A percentile compares a stretch with the other conserved stretches of the same genome.
phyloP scores from a whole-genome alignment of 2,113 vertebrate genomes.

The Nettapus auritus region DNA sequence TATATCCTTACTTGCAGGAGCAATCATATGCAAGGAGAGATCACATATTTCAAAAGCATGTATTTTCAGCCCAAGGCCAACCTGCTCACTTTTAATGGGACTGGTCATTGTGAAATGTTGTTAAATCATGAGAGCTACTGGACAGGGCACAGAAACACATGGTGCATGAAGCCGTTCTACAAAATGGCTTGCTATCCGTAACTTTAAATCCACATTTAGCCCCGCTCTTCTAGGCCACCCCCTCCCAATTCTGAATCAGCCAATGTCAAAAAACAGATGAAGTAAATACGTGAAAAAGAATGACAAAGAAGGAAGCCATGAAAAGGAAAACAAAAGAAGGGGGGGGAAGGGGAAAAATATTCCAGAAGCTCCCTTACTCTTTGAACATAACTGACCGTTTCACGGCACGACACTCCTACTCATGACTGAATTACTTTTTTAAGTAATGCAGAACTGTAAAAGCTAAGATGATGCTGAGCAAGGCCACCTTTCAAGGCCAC shows the following conservation, averaged over 20 bases:
- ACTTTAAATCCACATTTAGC: not conserved
- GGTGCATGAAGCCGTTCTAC: not conserved
- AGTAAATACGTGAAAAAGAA: not conserved
- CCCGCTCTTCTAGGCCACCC: not conserved
- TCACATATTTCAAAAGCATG: not conserved
- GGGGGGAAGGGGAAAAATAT: not conserved
- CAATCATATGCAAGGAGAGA: not conserved
- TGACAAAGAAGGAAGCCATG: not conserved
- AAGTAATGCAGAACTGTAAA: not conserved
- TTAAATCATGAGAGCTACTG: not conserved
- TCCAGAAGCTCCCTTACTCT: not conserved
- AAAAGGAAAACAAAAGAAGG: not conserved
- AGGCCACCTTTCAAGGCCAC: not conserved
- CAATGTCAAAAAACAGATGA: not conserved
- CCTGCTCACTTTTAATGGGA: not conserved
- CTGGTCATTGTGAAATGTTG: not conserved
- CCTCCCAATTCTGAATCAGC: not conserved
- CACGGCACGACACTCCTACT: not conserved
- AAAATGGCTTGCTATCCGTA: not conserved
- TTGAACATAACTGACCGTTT: not conserved
- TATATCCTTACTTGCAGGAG: not conserved
- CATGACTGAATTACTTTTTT: slow-evolving; percentile 1
- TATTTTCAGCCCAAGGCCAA: not conserved
- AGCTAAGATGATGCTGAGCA: not conserved
- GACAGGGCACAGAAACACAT: not conserved